phyloP scores from a whole-genome alignment of 2,888 invertebrate species.

The Sarcophaga carnaria region DNA sequence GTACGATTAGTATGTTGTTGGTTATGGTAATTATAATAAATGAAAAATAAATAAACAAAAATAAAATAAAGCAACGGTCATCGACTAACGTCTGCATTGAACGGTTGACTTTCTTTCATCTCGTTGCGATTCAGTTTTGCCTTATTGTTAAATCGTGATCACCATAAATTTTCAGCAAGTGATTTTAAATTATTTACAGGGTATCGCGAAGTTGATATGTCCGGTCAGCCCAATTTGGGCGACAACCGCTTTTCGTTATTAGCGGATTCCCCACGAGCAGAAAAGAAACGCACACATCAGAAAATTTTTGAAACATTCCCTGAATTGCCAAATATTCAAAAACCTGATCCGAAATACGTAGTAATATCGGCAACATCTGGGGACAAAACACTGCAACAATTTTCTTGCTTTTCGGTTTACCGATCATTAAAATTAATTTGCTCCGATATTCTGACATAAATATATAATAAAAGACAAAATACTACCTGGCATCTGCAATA shows the following conservation, averaged over 20 bases:
- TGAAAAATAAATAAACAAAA: no score
- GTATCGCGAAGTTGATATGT: not conserved
- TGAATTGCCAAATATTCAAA: not conserved
- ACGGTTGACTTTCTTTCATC: no score
- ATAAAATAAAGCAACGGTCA: no score
- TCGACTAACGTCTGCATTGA: no score
- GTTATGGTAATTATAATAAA: no score
- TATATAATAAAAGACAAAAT: not conserved
- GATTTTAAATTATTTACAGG: no score
- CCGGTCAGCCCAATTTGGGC: not conserved
- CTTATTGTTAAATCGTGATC: no score
- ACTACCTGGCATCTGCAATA: constrained; percentile 15
- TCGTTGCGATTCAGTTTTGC: no score
- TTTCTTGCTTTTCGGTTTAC: not conserved
- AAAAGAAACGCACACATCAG: no score
- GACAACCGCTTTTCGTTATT: not conserved
- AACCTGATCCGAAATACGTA: constrained; percentile 5
- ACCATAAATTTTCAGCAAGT: no score
- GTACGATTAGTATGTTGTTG: no score
- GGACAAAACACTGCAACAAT: constrained; percentile 8
- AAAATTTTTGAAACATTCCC: not conserved
- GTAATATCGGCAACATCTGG: constrained; percentile 7
- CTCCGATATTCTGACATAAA: constrained; percentile 9
- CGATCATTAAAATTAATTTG: not conserved
- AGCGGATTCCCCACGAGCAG: no score